phyloP scores from a whole-genome alignment of 2,888 invertebrate genomes.

The Meandrusa payeni region DNA sequence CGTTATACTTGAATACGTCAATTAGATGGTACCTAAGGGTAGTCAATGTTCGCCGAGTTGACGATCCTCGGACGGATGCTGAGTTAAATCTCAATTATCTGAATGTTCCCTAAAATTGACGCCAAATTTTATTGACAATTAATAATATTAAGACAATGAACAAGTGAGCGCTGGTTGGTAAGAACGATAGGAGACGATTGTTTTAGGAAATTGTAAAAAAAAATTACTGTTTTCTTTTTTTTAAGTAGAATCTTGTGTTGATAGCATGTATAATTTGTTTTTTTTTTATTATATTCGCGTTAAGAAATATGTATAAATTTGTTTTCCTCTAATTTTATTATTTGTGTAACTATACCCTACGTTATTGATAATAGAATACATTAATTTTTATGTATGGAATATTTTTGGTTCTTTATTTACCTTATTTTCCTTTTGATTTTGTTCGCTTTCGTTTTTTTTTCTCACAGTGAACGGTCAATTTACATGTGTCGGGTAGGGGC shows the following conservation, averaged over 20 bases:
- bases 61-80: conserved; percentile 17
- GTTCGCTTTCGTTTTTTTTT: conserved; percentile 25
- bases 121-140: conserved; percentile 64
- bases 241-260: conserved; percentile 71
- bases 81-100: conserved; percentile 37
- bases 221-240: conserved; percentile 62
- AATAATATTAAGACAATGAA: conserved; percentile 45
- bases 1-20: conserved; percentile 10
- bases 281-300: conserved; percentile 72
- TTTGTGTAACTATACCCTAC: conserved; percentile 79
- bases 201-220: conserved; percentile 73
- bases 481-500: conserved; percentile 1
- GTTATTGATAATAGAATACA: conserved; percentile 81
- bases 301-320: conserved; percentile 79
- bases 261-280: conserved; percentile 77
- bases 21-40: conserved; percentile 15
- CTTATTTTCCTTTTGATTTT: conserved; percentile 41
- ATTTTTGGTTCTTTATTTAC: conserved; percentile 63
- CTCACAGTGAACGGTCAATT: conserved; percentile 19
- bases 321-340: conserved; percentile 79
- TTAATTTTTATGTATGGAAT: conserved; percentile 78
- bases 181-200: conserved; percentile 46
- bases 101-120: conserved; percentile 63
- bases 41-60: conserved; percentile 11
- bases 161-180: conserved; percentile 49